Evolutionary conservation across 2,888 invertebrate genomes (phyloP).

Genomic region (Macrophya annulata): DNA sequence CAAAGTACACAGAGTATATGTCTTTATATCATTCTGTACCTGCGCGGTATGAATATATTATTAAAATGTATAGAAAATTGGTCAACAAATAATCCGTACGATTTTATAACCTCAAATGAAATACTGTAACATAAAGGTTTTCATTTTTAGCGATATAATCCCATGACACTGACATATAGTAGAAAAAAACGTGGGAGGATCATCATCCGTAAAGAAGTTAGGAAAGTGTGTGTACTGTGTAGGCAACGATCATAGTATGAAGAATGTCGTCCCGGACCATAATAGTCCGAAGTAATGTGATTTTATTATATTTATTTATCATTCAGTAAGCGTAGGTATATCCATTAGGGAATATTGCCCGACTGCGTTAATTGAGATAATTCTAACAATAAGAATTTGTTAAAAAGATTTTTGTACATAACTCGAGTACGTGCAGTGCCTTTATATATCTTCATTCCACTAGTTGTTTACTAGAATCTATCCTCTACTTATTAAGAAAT

Average conservation of each 20-base stretch:
- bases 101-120: not conserved
- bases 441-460: not conserved
- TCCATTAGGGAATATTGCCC: constrained; percentile 28
- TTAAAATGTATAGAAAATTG: not conserved
- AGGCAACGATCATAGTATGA: constrained; percentile 33
- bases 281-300: constrained; percentile 36
- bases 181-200: constrained; percentile 37
- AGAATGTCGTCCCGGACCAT: constrained; percentile 40
- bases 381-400: constrained; percentile 27
- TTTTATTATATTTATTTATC: constrained; percentile 28
- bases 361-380: constrained; percentile 36
- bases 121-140: not conserved
- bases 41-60: not conserved
- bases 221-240: not conserved
- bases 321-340: constrained; percentile 22
- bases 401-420: constrained; percentile 24
- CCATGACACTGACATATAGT: not conserved
- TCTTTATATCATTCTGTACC: constrained; percentile 17
- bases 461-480: not conserved
- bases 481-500: constrained; percentile 18
- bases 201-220: constrained; percentile 21
- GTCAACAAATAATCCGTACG: not conserved
- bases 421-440: constrained; percentile 25
- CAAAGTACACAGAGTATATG: not conserved
- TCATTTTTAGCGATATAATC: constrained; percentile 17